These are phyloP conservation scores for Halyomorpha halys DNA, from an alignment of 1,140 invertebrate species.

Conservation along the genomic window DNA sequence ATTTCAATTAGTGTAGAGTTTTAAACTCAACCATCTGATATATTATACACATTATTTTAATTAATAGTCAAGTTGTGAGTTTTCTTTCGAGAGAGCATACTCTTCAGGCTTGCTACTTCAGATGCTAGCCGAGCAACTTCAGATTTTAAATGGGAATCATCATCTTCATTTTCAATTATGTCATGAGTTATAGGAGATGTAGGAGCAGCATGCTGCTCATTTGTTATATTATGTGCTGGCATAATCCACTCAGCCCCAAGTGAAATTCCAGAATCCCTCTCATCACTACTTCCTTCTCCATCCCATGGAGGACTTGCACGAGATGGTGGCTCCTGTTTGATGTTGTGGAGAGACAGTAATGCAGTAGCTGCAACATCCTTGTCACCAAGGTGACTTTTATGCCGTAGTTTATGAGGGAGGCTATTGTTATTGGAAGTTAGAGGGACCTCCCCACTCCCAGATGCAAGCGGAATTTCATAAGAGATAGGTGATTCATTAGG, in stretches of 20 bases:
- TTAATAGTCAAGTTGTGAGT: conserved; percentile 3
- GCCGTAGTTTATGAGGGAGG: conserved; percentile 77
- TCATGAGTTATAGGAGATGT: conserved; percentile 25
- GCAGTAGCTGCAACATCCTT: conserved; percentile 69
- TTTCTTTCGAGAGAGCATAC: conserved; percentile 37
- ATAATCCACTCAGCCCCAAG: conserved; percentile 54
- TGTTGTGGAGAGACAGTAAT: conserved; percentile 64
- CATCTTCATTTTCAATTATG: conserved; percentile 27
- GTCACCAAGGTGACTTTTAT: conserved; percentile 82
- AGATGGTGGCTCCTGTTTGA: conserved; percentile 64
- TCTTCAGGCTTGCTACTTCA: conserved; percentile 81
- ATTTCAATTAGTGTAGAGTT: too few relatives aligned
- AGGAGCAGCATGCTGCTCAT: conserved; percentile 15
- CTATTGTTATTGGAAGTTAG: conserved; percentile 47
- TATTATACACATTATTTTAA: background rate
- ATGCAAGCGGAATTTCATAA: conserved; percentile 37
- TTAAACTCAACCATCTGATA: too few relatives aligned
- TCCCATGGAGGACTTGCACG: conserved; percentile 70
- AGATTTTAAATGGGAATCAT: conserved; percentile 59
- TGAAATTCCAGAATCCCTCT: conserved; percentile 77
- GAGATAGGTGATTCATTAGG: conserved; percentile 31
- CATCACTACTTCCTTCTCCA: conserved; percentile 73
- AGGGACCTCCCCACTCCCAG: conserved; percentile 58
- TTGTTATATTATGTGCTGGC: conserved; percentile 47
- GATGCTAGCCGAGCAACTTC: conserved; percentile 78